Percentiles rank a stretch among this genome's conserved stretches.
phyloP scores from a whole-genome alignment of 2,888 invertebrate species.

The Cryptophagus acutangulus region DNA sequence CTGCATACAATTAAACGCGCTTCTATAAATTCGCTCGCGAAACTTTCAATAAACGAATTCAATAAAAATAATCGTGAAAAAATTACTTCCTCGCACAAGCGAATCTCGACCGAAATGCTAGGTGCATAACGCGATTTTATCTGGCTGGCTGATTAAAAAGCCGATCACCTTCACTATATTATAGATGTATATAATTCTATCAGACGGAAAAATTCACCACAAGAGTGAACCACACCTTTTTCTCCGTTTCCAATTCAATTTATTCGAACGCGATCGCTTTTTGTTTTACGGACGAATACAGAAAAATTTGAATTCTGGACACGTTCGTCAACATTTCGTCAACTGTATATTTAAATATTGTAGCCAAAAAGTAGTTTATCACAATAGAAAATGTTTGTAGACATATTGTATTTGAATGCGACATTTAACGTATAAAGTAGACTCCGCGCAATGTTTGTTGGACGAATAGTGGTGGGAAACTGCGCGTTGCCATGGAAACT shows the following conservation, averaged over 20 bases:
- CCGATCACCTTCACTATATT: slow-evolving; percentile 4
- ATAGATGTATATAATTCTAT: background rate
- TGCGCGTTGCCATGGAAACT: too few relatives aligned
- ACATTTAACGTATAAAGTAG: too few relatives aligned
- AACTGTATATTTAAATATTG: too few relatives aligned
- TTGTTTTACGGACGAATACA: too few relatives aligned
- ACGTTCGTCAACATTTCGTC: too few relatives aligned
- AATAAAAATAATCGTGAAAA: background rate
- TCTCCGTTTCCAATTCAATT: too few relatives aligned
- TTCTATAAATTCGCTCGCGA: background rate
- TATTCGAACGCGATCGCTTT: slow-evolving; percentile 1
- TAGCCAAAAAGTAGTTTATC: too few relatives aligned
- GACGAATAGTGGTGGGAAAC: too few relatives aligned
- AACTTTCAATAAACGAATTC: background rate
- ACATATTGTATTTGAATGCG: too few relatives aligned
- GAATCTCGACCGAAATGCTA: background rate
- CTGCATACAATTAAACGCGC: background rate
- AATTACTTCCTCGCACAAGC: too few relatives aligned
- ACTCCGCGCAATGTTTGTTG: too few relatives aligned
- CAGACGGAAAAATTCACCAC: background rate
- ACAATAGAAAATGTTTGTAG: too few relatives aligned
- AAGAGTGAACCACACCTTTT: background rate
- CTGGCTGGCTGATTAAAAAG: background rate
- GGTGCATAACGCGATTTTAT: background rate
- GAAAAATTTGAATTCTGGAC: background rate